These are phyloP conservation scores for Microcaecilia unicolor DNA, from an alignment of 2,797 vertebrate genomes.

Conservation along the genomic window DNA sequence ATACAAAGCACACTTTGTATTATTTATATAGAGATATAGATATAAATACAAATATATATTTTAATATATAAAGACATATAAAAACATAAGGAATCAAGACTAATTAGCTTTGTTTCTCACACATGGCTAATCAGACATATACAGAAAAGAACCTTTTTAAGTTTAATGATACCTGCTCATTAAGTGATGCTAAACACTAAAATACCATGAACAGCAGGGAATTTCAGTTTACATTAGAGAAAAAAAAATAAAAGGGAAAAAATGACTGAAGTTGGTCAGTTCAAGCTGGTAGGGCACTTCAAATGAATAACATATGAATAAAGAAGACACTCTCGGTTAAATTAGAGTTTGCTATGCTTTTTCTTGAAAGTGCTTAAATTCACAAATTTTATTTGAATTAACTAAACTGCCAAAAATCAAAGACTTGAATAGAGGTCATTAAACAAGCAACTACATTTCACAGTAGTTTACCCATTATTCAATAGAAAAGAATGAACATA, in stretches of 20 bases:
- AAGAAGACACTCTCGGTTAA: conserved; percentile 95
- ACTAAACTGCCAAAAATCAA: conserved; percentile 90
- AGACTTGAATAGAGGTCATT: conserved; percentile 77
- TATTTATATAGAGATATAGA: too few relatives aligned
- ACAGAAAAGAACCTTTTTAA: conserved; percentile 68
- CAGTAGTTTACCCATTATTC: conserved; percentile 89
- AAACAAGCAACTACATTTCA: conserved; percentile 84
- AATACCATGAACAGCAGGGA: conserved; percentile 80
- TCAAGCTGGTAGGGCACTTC: conserved; percentile 97
- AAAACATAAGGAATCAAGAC: conserved; percentile 55
- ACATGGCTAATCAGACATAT: conserved; percentile 69
- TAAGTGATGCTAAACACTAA: conserved; percentile 80
- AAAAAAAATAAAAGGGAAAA: conserved; percentile 93
- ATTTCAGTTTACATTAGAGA: conserved; percentile 95
- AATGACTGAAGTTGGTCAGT: conserved; percentile 97
- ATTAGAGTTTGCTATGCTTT: conserved; percentile 84
- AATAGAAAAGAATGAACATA: conserved; percentile 72
- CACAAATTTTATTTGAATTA: conserved; percentile 93
- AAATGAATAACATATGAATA: conserved; percentile 81
- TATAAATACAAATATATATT: too few relatives aligned
- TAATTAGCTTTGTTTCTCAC: conserved; percentile 65
- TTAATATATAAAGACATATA: conserved; percentile 66
- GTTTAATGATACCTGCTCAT: conserved; percentile 94
- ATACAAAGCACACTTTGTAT: too few relatives aligned
- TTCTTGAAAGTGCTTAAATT: conserved; percentile 82